Evolutionary conservation across 2,797 vertebrate genomes (phyloP).

Genomic region (Sandelia bainsii): DNA sequence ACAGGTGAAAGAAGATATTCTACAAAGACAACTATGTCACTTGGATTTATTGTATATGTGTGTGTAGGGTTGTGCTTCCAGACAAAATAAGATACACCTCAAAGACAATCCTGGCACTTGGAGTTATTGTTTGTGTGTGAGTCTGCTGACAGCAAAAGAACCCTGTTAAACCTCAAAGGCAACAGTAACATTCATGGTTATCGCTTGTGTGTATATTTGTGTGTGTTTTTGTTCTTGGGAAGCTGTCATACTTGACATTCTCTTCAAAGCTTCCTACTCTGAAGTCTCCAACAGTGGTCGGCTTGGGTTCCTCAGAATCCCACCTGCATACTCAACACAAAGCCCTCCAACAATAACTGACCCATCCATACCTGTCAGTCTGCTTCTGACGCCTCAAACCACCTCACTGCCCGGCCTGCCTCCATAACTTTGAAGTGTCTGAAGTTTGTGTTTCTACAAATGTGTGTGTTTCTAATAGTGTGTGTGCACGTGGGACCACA

Average conservation of each 20-base stretch:
- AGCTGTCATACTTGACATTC: conserved; percentile 59
- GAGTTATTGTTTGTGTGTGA: conserved; percentile 39
- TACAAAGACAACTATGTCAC: conserved; percentile 58
- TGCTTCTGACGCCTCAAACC: background rate
- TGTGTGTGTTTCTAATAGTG: conserved; percentile 5
- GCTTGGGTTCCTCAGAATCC: conserved; percentile 54
- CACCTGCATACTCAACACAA: conserved; percentile 45
- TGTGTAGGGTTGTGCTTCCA: conserved; percentile 21
- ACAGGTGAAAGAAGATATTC: conserved; percentile 69
- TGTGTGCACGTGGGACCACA: conserved; percentile 13
- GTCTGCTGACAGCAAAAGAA: conserved; percentile 28
- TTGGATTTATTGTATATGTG: conserved; percentile 57
- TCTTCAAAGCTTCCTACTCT: conserved; percentile 40
- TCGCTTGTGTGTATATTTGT: conserved; percentile 1
- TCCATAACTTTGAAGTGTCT: conserved; percentile 50
- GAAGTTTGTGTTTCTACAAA: background rate
- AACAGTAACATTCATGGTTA: conserved; percentile 31
- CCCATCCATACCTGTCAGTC: conserved; percentile 56
- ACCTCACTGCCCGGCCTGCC: background rate
- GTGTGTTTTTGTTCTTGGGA: conserved; percentile 16
- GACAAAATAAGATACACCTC: conserved; percentile 58
- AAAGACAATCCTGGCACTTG: conserved; percentile 41
- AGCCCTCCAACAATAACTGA: conserved; percentile 39
- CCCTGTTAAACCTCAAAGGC: conserved; percentile 57
- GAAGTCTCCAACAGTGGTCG: conserved; percentile 59